Evolutionary conservation across 2,888 invertebrate species (phyloP), one percentile per base, ranked within the genome.

Genomic region (Sphecodes monilicornis): DNA sequence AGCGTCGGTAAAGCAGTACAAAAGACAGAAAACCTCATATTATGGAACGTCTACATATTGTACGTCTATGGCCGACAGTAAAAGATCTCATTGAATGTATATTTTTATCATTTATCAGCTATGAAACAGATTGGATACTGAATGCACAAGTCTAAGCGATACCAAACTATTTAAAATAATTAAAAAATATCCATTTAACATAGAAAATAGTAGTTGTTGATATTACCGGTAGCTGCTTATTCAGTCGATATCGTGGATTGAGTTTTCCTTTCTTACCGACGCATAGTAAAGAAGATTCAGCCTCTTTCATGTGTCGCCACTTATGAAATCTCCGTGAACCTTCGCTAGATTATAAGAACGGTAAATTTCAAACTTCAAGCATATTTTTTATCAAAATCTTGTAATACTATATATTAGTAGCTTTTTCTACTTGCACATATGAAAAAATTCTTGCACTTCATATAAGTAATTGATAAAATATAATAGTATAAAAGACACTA

Each of bases 221-320:
- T 26, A 26, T 60, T 78, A 78, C 68, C 84, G 71, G 22, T 8
- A 11, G 16, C 22, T 26, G 3, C 26, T 18, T 0, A 8, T 11
- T 43, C 54, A 64, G 54, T 71, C 57, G 85, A 66, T 70, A 85
- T 3, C 10, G 11, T 0, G 11, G 57, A 73, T 13, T 16, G 5
- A n/a, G 60, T n/a, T 78, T 54, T 54, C 39, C 73, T 22, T 29
- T 54, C 32, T 86, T 88, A 81, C 78, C 88, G 83, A 78, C 86
- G 8, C 2, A 11, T 16, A 32, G 72, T 86, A 22, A 74, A 36
- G 71, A 39, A 18, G 32, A 2, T 2, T 11, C 2, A 5, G 11
- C 22, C 16, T 13, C 74, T 39, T 75, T 26, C 77, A 64, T 1
- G 78, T 79, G 75, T 80, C 89, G 82, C 75, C 75, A 11, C 68